A percentile compares a stretch with the other conserved stretches of the same genome.
Evolutionary conservation across 2,888 invertebrate genomes (phyloP).

Genomic region (Chirona hameri): DNA sequence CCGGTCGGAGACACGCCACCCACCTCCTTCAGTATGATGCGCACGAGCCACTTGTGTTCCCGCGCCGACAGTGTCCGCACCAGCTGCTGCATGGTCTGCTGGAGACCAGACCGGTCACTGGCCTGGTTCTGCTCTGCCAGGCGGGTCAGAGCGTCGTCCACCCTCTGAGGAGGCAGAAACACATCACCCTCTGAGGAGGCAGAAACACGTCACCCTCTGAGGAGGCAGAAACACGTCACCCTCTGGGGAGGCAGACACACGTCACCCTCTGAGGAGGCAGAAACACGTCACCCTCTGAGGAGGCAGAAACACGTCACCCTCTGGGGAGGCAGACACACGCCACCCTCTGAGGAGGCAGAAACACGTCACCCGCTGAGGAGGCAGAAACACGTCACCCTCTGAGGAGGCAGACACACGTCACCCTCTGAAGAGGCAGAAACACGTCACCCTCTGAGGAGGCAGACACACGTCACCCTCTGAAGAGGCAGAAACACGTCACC

Average conservation of each 20-base stretch:
- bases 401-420: constrained; percentile 48
- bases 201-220: constrained; percentile 58
- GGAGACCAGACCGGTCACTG: constrained; percentile 56
- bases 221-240: constrained; percentile 58
- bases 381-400: constrained; percentile 58
- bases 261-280: too few relatives aligned
- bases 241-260: constrained; percentile 54
- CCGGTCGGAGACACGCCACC: too few relatives aligned
- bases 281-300: too few relatives aligned
- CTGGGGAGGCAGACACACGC: constrained; percentile 54
- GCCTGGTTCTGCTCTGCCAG: constrained; percentile 65
- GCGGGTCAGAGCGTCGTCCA: constrained; percentile 70
- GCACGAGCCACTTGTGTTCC: constrained; percentile 86
- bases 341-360: constrained; percentile 59
- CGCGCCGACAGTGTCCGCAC: constrained; percentile 63
- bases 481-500: constrained; percentile 57
- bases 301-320: constrained; percentile 52
- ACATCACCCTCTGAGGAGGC: constrained; percentile 62
- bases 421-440: too few relatives aligned
- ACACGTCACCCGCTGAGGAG: constrained; percentile 62
- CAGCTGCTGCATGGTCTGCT: constrained; percentile 62
- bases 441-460: constrained; percentile 62
- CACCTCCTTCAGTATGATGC: constrained; percentile 75
- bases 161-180: constrained; percentile 55
- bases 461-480: constrained; percentile 58